Evolutionary conservation across 1,140 invertebrate genomes (phyloP), one percentile per base, ranked within the genome.

Genomic region (Zeugodacus cucurbitae): DNA sequence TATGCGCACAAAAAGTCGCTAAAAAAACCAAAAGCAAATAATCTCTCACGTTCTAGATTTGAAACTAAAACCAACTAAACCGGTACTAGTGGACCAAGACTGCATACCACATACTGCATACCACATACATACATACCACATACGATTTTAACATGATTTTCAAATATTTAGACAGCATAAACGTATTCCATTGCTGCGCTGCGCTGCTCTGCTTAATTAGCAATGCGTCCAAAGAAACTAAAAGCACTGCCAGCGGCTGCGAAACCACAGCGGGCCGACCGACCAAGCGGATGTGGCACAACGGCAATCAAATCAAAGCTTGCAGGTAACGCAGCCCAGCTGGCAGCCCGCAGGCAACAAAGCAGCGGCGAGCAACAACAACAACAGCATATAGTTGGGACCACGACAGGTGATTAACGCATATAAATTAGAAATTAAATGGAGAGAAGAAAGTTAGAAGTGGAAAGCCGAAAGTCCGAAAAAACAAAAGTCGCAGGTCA

Each of bases 381-480:
- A 22, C n/a, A 54, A 82, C 37, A 62, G 10, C 44, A 17, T 17
- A 54, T 54, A 11, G 17, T 20, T 2, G 48, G 17, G 7, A 8
- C 74, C n/a, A 29, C 41, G 74, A 7, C 41, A 82, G 67, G 67
- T 48, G 37, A 82, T 48, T 54, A 82, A 82, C 74, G 41, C 41
- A 44, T 48, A 82, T 82, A 82, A 82, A 48, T 82, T 44, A 54
- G 74, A 4, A 48, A 54, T 48, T 82, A 82, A 82, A 82, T 26
- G 44, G 37, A 82, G 44, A 48, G 74, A 48, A 82, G 74, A 82
- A 82, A 82, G 74, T 82, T 48, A 48, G 37, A 26, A 54, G 74
- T 48, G 74, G 29, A 82, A 82, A n/a, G 70, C n/a, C 7, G 22
- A 78, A 78, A 78, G 41, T 26, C 64, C n/a, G n/a, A n/a, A n/a